Conservation (phyloP, 2,797 vertebrate genomes). For the Taeniopygia guttata region DNA sequence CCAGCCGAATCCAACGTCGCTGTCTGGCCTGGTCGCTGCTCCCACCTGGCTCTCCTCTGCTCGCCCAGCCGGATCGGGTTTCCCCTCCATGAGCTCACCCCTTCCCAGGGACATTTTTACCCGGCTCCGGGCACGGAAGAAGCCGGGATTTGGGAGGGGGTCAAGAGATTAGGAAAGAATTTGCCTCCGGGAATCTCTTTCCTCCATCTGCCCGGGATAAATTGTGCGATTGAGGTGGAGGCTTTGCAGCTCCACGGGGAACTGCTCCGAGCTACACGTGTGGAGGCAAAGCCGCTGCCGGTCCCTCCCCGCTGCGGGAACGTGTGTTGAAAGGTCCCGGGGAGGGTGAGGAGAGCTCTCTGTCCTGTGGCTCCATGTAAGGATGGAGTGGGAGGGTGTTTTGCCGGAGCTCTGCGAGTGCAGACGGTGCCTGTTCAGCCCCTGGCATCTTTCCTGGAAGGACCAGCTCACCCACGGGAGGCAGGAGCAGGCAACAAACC, state of each 20-base stretch:
- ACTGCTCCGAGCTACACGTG: neutral
- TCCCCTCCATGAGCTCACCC: neutral
- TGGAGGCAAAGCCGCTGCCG: neutral
- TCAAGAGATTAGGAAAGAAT: constrained; percentile 18
- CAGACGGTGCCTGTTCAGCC: neutral
- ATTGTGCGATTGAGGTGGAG: neutral
- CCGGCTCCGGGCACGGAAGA: neutral
- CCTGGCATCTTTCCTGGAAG: neutral
- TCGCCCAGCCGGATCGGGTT: neutral
- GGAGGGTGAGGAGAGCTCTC: neutral
- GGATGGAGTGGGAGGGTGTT: neutral
- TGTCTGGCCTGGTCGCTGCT: neutral
- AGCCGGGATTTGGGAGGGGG: neutral
- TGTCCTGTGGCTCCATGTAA: rapidly evolving
- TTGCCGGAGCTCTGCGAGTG: neutral
- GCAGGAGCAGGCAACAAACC: neutral
- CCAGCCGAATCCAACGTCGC: neutral
- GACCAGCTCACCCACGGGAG: neutral
- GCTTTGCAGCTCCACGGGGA: neutral
- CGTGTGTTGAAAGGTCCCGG: neutral
- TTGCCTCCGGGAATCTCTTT: neutral
- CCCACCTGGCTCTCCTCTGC: neutral
- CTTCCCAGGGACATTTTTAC: neutral
- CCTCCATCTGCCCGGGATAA: neutral
- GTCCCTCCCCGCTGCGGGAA: neutral